Conservation (phyloP, 2,888 invertebrate species). For the Punctoribates punctum region DNA sequence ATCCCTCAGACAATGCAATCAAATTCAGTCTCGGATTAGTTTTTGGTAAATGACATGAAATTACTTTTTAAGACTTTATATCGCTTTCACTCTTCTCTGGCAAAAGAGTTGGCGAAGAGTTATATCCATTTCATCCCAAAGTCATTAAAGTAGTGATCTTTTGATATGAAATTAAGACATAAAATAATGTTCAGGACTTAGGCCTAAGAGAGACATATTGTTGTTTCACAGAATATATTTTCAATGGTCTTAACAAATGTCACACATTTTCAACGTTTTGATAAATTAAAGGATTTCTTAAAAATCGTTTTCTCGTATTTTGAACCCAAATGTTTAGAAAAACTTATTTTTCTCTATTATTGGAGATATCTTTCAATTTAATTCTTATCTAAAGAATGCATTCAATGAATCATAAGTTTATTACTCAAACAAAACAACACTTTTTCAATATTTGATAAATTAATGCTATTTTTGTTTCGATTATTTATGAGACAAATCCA, state of each 20-base stretch:
- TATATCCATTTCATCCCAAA: background rate
- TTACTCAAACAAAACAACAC: no score
- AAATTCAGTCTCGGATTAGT: constrained; percentile 13
- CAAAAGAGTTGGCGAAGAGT: background rate
- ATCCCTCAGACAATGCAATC: background rate
- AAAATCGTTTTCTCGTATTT: background rate
- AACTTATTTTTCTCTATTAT: no score
- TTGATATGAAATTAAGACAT: constrained; percentile 6
- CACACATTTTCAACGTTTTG: background rate
- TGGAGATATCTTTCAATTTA: no score
- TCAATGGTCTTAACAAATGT: background rate
- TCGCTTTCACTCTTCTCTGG: background rate
- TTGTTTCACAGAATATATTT: constrained; percentile 6
- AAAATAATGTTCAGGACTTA: background rate
- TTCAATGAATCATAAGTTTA: no score
- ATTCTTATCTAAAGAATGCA: no score
- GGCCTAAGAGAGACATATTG: background rate
- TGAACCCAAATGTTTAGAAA: background rate
- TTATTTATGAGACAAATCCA: no score
- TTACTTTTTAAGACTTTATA: constrained; percentile 28
- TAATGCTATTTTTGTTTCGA: no score
- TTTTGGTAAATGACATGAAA: constrained; percentile 19
- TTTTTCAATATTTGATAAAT: no score
- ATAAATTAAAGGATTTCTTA: constrained; percentile 20
- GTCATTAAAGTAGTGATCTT: constrained; percentile 21